Evolutionary conservation across 2,797 vertebrate species (phyloP).

Genomic region (Accipiter minullus): DNA sequence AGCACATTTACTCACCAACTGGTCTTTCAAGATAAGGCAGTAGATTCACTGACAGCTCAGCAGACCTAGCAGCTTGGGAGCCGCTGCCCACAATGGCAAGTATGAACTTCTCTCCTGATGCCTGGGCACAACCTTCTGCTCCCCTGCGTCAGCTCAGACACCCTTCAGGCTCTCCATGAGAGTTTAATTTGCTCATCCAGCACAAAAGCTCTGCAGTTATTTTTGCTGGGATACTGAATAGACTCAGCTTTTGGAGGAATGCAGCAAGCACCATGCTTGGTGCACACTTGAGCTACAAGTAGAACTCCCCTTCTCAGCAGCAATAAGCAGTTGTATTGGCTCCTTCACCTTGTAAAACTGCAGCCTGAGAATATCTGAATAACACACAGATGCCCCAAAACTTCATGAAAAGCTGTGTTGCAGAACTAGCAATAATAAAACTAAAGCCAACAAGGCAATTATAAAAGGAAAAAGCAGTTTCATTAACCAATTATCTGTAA

Average conservation of each 20-base stretch:
- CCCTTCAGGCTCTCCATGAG: background rate
- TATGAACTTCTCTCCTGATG: rapidly evolving
- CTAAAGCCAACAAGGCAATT: background rate
- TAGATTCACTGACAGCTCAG: background rate
- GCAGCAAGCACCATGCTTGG: background rate
- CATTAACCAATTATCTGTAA: background rate
- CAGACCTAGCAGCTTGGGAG: background rate
- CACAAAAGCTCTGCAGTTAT: background rate
- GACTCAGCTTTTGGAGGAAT: background rate
- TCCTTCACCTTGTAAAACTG: background rate
- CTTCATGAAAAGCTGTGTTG: background rate
- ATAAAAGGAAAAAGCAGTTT: background rate
- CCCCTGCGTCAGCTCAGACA: background rate
- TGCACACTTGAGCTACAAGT: background rate
- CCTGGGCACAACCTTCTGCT: background rate
- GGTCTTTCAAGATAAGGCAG: background rate
- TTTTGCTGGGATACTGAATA: background rate
- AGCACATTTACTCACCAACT: background rate
- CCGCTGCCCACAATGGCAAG: background rate
- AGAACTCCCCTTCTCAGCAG: background rate
- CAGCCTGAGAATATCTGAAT: background rate
- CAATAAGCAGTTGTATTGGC: background rate
- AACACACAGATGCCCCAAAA: background rate
- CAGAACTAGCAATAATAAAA: background rate
- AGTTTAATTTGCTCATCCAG: background rate